Conservation (phyloP, 2,888 invertebrate species). For the Lasioglossum leucozonium region DNA sequence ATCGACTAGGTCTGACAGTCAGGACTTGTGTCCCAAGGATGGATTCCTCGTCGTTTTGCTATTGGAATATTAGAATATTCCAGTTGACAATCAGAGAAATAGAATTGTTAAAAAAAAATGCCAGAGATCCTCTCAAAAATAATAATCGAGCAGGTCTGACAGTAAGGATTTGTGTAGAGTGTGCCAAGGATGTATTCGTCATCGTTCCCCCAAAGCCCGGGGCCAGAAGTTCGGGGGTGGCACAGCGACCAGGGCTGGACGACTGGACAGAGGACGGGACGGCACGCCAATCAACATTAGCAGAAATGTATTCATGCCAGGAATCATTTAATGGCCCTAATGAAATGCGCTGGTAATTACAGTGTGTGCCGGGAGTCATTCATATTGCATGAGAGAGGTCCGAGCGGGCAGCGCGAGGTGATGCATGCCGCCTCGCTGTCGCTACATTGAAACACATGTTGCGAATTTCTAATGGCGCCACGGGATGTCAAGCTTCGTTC, state of each 20-base stretch:
- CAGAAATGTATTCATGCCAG: constrained; percentile 74
- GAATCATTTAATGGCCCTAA: constrained; percentile 79
- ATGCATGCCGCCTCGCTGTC: constrained; percentile 69
- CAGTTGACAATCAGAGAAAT: too few relatives aligned
- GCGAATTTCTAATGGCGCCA: constrained; percentile 70
- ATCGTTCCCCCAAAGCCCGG: neutral
- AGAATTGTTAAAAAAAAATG: neutral
- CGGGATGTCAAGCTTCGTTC: constrained; percentile 55
- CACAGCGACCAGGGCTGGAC: neutral
- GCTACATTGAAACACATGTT: constrained; percentile 75
- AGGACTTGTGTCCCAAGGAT: too few relatives aligned
- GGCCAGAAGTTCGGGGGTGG: constrained; percentile 1
- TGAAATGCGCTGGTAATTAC: constrained; percentile 79
- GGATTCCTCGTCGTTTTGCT: too few relatives aligned
- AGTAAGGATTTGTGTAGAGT: neutral
- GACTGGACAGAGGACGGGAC: neutral
- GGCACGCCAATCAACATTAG: constrained; percentile 58
- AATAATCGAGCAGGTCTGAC: neutral
- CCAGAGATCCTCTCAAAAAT: neutral
- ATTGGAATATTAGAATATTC: too few relatives aligned
- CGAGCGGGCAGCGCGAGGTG: constrained; percentile 69
- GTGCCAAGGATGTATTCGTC: neutral
- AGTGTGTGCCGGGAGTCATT: constrained; percentile 76
- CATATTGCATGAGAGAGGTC: constrained; percentile 76
- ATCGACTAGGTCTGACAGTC: too few relatives aligned